Evolutionary conservation across 2,113 vertebrate species (phyloP), one percentile per base, ranked within the genome.

Genomic region (Larimichthys crocea): DNA sequence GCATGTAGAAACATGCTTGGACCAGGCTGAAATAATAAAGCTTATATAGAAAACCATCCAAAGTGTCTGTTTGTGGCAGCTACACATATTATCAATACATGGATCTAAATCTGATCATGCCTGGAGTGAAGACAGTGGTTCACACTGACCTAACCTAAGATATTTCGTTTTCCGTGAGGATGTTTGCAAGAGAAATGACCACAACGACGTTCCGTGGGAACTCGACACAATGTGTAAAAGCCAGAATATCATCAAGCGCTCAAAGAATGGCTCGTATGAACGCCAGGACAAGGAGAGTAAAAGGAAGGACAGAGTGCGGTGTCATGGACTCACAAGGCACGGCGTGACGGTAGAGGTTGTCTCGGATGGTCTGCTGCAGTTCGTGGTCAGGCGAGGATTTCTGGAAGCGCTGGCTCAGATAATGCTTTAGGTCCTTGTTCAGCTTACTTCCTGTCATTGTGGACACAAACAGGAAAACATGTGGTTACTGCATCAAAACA

Each of bases 321-420:
- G 71, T 16, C 42, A n/a, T 10, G 65, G 10, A 98, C 97, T 98
- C 93, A 99, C 98, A 99, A 97, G 98, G 98, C 97, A 99, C 98
- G 78, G 98, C 98, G 77, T 99, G 97, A 92, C 96, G 98, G 81
- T 99, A 99, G 31, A 99, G 97, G 95, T 99, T 99, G 83, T 99
- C 97, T 82, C 98, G 90, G 81, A 99, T 99, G 82, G 96, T 98
- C 93, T 99, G 98, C 92, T 99, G 98, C 79, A 99, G 93, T 19
- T 98, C 97, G 53, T 99, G 97, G 79, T 99, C 98, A 0, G 97
- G 94, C 0, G 98, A 99, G 0, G 97, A 97, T 85, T 99, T 99
- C 94, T 97, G 98, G 92, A 99, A 99, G 78, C 98, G 96, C 90
- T 97, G 97, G 94, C 95, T 99, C 86, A 99, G 97, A 86, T 98